phyloP scores from a whole-genome alignment of 2,113 vertebrate species.

The Albula glossodonta region DNA sequence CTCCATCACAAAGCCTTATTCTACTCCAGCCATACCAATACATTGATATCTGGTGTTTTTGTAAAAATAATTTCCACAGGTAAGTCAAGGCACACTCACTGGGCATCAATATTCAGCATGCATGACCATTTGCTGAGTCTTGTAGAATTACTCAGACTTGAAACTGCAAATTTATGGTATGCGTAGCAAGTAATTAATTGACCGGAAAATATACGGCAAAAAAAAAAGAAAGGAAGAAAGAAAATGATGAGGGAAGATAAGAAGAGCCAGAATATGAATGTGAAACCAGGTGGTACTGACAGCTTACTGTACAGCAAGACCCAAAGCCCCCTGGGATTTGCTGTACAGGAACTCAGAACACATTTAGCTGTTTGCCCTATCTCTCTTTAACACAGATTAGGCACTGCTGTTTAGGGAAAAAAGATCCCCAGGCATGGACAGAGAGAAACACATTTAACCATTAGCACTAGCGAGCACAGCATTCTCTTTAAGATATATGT shows the following conservation, averaged over 20 bases:
- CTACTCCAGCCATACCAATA: too few species aligned
- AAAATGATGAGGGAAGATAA: slow-evolving; percentile 54
- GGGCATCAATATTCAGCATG: background rate
- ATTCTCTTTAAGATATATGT: background rate
- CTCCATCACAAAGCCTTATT: background rate
- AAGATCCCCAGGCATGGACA: background rate
- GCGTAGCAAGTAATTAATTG: background rate
- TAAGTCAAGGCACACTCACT: background rate
- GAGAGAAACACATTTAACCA: background rate
- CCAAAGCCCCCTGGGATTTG: slow-evolving; percentile 55
- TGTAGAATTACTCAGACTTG: background rate
- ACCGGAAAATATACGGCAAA: background rate
- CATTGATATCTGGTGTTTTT: too few species aligned
- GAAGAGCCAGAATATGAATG: slow-evolving; percentile 70
- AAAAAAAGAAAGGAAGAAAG: background rate
- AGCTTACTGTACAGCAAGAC: slow-evolving; percentile 68
- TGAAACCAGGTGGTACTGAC: slow-evolving; percentile 76
- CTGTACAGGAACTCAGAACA: slow-evolving; percentile 66
- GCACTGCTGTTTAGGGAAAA: background rate
- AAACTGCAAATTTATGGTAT: background rate
- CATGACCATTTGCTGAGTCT: background rate
- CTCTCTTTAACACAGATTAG: slow-evolving; percentile 7
- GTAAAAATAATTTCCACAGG: too few species aligned
- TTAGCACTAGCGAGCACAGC: background rate
- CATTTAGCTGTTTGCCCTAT: slow-evolving; percentile 70